phyloP scores from a whole-genome alignment of 2,797 vertebrate genomes.

The Pogoniulus pusillus region DNA sequence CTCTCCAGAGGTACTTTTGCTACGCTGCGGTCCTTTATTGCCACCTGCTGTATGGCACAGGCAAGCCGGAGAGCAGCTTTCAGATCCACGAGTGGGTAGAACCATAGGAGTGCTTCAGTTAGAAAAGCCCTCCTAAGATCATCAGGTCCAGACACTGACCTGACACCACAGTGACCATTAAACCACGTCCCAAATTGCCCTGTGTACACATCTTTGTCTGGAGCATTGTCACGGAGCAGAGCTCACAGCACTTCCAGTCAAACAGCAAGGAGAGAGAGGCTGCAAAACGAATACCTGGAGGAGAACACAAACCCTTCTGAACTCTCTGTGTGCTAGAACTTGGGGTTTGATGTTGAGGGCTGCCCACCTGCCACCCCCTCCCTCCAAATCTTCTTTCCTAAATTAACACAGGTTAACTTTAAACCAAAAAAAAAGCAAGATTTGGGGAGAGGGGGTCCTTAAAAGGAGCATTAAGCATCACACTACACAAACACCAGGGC shows the following conservation, averaged over 20 bases:
- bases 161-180: no score
- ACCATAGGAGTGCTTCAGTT: no score
- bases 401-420: not conserved
- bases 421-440: not conserved
- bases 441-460: not conserved
- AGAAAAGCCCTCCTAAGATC: no score
- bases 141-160: no score
- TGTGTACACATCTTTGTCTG: no score
- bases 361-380: not conserved
- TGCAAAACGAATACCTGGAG: not conserved
- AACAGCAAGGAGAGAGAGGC: not conserved
- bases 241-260: not conserved
- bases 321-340: not conserved
- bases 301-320: not conserved
- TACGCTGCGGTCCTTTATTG: not conserved
- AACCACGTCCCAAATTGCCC: no score
- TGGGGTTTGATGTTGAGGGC: not conserved
- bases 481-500: not conserved
- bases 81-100: not conserved
- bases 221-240: not conserved
- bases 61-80: not conserved
- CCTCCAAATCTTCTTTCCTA: not conserved
- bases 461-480: not conserved
- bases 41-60: constrained; percentile 47
- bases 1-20: not conserved